Base-by-base conservation (phyloP, 1,140 invertebrate genomes). In the Aricia agestis region DNA sequence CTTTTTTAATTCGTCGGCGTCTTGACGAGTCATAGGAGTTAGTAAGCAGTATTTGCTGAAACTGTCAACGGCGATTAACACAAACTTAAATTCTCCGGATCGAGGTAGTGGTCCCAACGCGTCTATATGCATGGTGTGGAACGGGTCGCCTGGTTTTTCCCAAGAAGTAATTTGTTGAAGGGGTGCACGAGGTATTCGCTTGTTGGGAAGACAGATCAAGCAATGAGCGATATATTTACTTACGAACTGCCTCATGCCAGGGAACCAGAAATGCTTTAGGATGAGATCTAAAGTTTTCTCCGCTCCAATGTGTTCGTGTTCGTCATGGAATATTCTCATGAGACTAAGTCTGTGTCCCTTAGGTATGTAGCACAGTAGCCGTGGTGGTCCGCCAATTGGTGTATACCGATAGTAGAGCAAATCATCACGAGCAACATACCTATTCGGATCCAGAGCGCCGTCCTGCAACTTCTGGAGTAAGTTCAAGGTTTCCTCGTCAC, bases 221-320 rank as follows among this genome's bases (percentile, higher is more conserved):
- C 69, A 74, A 57, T 74, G 73, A 1, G 31, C 4, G 3, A 74
- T 17, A n/a, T 69, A 74, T 45, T 74, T 74, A 0, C 2, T 36
- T 10, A 69, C 69, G 15, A 74, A 71, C 10, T 65, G 59, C 13
- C 68, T 61, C 10, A 74, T 25, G 0, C 72, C 69, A 17, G 72
- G 69, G 10, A 74, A 74, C 69, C 69, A 74, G 19, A 61, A 69
- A 9, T 69, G 57, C 6, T 57, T 25, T 0, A 69, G 11, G 7
- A 69, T 69, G 2, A 69, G n/a, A 7, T 69, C 57, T 9, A 69
- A n/a, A 3, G 57, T 69, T 57, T 69, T 69, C 2, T 69, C 57
- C 6, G 36, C n/a, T 18, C 57, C 57, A 2, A 69, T 61, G 9
- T 69, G 57, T 41, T 69, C 32, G 36, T 69, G 68, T 6, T 69